These are phyloP conservation scores for Orcinus orca DNA, from an alignment of 2,113 vertebrate genomes.

Conservation along the genomic window DNA sequence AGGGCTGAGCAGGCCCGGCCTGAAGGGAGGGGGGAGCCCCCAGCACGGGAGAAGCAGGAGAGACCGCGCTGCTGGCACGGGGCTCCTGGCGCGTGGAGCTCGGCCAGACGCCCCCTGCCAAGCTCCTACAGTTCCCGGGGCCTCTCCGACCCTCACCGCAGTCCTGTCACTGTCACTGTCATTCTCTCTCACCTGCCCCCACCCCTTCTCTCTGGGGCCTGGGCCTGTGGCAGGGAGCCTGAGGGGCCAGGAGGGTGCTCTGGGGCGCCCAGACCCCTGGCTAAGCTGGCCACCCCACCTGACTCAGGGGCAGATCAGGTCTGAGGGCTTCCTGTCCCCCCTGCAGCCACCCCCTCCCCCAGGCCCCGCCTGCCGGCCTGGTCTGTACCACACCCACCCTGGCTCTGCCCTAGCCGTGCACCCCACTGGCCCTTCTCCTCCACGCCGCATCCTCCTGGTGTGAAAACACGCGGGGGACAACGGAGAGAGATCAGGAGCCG, in stretches of 20 bases:
- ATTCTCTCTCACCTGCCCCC: neutral
- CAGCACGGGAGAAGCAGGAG: too few relatives aligned
- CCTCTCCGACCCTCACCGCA: neutral
- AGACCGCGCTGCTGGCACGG: too few relatives aligned
- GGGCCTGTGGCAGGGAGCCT: neutral
- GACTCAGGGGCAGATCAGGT: neutral
- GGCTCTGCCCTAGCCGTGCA: accelerated
- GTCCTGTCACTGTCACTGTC: neutral
- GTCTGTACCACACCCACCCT: neutral
- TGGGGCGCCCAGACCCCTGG: neutral
- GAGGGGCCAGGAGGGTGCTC: neutral
- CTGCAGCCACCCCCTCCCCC: neutral
- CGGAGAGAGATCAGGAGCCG: too few relatives aligned
- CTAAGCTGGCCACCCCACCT: neutral
- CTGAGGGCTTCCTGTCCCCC: neutral
- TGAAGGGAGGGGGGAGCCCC: too few relatives aligned
- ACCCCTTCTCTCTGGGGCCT: neutral
- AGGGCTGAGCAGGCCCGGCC: neutral
- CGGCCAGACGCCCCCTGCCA: neutral
- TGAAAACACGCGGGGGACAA: neutral
- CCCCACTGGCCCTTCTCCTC: neutral
- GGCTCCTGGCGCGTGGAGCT: neutral
- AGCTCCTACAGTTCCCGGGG: neutral
- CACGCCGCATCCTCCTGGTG: accelerated
- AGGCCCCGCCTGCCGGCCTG: neutral